Base-by-base conservation (phyloP, 1,140 invertebrate genomes). In the Cherax quadricarinatus region DNA sequence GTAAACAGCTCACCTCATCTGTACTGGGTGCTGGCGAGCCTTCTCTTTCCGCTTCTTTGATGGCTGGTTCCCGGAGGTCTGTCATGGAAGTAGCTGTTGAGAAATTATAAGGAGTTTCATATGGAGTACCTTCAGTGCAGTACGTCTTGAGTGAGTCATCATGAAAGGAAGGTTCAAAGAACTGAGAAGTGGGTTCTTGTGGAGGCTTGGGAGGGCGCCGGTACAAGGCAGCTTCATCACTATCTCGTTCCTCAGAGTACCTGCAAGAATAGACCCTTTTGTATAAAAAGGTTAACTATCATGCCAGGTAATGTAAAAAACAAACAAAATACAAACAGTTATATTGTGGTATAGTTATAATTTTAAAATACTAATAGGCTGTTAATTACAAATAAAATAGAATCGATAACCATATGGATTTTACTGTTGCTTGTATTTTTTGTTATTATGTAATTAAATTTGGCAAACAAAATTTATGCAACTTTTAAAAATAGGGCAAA, bases 111-210 rank as follows among this genome's bases (percentile, higher is more conserved):
- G 98, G 98, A 4, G 98, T 98, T 92, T 97, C 97, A 93, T 97
- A 97, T 0, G 98, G 98, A 0, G 98, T 99, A 16, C 97, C 98
- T 95, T 99, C 98, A 0, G 98, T 99, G 94, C 97, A 98, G 94
- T 98, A 99, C 88, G 98, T 98, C 92, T 98, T 98, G 1, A 98
- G 96, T 1, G 98, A 97, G 94, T 99, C 98, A 92, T 97, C 97
- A 90, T 97, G 93, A 3, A 89, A 21, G 3, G 86, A 90, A n/a
- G 86, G 60, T 62, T 91, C 89, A 78, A 86, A 92, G 93, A 89
- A 92, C 70, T 62, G 88, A 14, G 82, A 78, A 24, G 88, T 30
- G 60, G 85, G 57, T 80, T 83, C 79, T 30, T 86, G 92, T 7
- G 93, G 90, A 60, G 93, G 83, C 70, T 92, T 93, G n/a, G 89